phyloP scores from a whole-genome alignment of 2,888 invertebrate species.

The Cryptocephalus moraei region DNA sequence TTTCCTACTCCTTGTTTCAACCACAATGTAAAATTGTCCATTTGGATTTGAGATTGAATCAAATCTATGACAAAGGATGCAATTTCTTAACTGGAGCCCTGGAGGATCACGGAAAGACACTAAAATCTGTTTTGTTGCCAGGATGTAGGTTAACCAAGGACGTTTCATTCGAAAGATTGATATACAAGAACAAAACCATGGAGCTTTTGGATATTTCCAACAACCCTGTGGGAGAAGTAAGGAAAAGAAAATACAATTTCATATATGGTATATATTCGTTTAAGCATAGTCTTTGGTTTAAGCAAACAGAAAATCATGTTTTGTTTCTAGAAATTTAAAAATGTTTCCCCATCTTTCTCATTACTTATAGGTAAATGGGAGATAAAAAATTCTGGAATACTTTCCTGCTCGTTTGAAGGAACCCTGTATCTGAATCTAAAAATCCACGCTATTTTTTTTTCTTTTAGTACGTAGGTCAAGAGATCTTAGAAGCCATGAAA shows the following conservation, averaged over 20 bases:
- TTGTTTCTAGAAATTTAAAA: too few species aligned
- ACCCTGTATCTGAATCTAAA: too few species aligned
- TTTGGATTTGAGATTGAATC: conserved; percentile 27
- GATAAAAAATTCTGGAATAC: too few species aligned
- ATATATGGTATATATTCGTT: too few species aligned
- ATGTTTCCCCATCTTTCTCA: too few species aligned
- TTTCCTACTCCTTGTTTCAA: conserved; percentile 22
- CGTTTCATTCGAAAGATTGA: conserved; percentile 20
- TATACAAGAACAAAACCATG: conserved; percentile 23
- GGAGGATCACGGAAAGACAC: conserved; percentile 11
- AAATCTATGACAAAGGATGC: conserved; percentile 20
- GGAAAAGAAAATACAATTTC: too few species aligned
- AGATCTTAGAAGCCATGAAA: conserved; percentile 20
- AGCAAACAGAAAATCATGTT: too few species aligned
- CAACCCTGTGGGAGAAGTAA: conserved; percentile 34
- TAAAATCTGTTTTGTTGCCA: conserved; percentile 22
- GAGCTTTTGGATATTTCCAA: conserved; percentile 29
- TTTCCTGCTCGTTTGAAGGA: too few species aligned
- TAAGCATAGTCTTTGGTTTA: too few species aligned
- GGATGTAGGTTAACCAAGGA: conserved; percentile 27
- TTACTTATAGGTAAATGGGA: too few species aligned
- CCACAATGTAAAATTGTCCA: conserved; percentile 16
- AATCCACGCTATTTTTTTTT: not conserved
- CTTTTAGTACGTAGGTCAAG: conserved; percentile 23
- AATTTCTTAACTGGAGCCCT: conserved; percentile 20